Conservation (phyloP, 2,797 vertebrate species). For the Gambelia wislizenii region DNA sequence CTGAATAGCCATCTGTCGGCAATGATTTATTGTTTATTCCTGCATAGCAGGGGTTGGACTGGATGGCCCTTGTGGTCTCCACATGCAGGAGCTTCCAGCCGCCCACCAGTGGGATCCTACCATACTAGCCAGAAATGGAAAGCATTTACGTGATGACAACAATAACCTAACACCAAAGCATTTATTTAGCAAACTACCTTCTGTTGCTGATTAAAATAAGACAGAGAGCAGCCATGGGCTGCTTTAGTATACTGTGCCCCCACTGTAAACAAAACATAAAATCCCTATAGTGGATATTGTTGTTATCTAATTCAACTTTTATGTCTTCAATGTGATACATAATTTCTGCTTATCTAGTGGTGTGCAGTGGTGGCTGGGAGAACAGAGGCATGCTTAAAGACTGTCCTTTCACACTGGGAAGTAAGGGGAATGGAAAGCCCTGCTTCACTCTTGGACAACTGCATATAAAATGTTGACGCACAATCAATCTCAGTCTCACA, state of each 20-base stretch:
- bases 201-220: conserved; percentile 35
- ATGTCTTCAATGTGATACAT: not conserved
- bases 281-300: not conserved
- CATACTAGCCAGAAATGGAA: not conserved
- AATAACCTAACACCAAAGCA: not conserved
- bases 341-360: not conserved
- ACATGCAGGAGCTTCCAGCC: no score
- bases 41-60: no score
- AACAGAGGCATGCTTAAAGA: no score
- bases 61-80: no score
- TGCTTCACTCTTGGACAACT: no score
- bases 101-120: not conserved
- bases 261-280: not conserved
- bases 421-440: no score
- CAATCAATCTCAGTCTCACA: no score
- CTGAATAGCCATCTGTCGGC: no score
- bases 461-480: no score
- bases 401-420: no score
- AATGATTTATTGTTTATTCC: no score
- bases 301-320: not conserved
- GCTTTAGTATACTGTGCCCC: not conserved
- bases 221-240: not conserved
- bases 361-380: no score
- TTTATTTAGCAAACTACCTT: conserved; percentile 37
- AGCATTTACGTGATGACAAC: not conserved